Percentiles rank a stretch among this genome's conserved stretches.
These are phyloP conservation scores for Anthopleura sola DNA, from an alignment of 64 coral and sea anemone genomes.

Conservation along the genomic window DNA sequence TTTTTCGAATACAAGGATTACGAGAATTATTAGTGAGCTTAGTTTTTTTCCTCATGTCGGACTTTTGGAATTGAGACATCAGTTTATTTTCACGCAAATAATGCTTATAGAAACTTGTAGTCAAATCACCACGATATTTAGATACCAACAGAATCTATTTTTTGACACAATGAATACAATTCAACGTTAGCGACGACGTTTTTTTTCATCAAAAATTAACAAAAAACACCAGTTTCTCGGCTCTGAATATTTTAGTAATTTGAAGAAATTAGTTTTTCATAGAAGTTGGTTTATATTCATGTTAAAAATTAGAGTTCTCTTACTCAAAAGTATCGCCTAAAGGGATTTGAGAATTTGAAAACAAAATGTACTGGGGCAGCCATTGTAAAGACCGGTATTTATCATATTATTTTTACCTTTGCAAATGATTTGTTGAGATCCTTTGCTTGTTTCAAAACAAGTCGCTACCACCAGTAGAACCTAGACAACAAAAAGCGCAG, in stretches of 20 bases:
- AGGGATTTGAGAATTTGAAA: neutral
- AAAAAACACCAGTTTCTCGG: neutral
- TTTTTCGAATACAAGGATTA: neutral
- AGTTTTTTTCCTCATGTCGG: neutral
- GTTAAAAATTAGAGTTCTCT: neutral
- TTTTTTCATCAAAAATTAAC: neutral
- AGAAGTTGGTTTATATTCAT: neutral
- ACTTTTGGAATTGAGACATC: neutral
- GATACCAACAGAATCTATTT: neutral
- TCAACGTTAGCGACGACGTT: neutral
- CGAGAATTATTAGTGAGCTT: neutral
- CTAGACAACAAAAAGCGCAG: neutral
- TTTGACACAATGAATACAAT: neutral
- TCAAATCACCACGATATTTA: neutral
- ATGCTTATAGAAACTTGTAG: neutral
- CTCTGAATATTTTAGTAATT: neutral
- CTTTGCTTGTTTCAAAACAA: neutral
- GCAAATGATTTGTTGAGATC: neutral
- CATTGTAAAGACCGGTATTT: neutral
- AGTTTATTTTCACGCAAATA: neutral
- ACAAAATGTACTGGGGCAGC: neutral
- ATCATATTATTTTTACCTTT: neutral
- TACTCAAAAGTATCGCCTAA: neutral
- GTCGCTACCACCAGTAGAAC: neutral
- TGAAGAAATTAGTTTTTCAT: neutral